A percentile compares a stretch with the other conserved stretches of the same genome.
Conservation (phyloP, 2,797 vertebrate species). For the Sebastes kiyomatsui region DNA sequence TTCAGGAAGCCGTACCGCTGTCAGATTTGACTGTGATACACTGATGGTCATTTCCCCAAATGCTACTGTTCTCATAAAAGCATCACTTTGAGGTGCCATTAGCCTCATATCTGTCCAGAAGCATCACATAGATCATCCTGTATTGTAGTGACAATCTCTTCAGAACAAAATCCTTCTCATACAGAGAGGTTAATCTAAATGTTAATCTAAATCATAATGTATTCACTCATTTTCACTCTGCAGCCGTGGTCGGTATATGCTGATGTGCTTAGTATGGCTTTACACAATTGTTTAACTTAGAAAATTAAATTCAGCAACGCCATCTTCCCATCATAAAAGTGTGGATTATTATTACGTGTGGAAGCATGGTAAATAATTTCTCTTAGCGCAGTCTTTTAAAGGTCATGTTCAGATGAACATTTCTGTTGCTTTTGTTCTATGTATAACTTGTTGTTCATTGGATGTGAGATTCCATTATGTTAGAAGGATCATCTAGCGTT, state of each 20-base stretch:
- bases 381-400: conserved; percentile 14
- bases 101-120: conserved; percentile 43
- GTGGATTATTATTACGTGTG: conserved; percentile 3
- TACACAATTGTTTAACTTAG: conserved; percentile 23
- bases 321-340: conserved; percentile 13
- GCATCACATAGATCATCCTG: conserved; percentile 39
- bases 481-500: background rate
- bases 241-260: background rate
- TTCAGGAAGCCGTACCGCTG: background rate
- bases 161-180: conserved; percentile 17
- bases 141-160: conserved; percentile 19
- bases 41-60: conserved; percentile 22
- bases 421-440: background rate
- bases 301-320: conserved; percentile 31
- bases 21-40: background rate
- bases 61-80: conserved; percentile 41
- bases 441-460: background rate
- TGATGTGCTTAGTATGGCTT: background rate
- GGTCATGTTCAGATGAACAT: conserved; percentile 2
- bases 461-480: background rate
- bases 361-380: conserved; percentile 7
- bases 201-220: conserved; percentile 38
- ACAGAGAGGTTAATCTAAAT: conserved; percentile 54
- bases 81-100: conserved; percentile 29
- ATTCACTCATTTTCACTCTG: conserved; percentile 7